Percentiles rank a stretch among this genome's conserved stretches.
Evolutionary conservation across 35 echinoderm and acorn worm species (phyloP).

Genomic region (Amphiura filiformis): DNA sequence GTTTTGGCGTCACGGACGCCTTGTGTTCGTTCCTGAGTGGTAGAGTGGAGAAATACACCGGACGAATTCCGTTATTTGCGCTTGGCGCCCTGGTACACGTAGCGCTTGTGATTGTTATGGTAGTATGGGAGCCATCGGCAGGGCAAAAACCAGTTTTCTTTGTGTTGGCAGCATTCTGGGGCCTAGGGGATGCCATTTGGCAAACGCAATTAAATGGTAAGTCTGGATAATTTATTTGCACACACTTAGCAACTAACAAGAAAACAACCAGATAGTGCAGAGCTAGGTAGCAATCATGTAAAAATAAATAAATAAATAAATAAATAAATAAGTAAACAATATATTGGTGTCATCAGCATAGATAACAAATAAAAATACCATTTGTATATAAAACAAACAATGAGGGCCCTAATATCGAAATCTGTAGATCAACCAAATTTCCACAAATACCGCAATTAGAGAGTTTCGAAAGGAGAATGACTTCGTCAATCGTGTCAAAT

Average conservation of each 20-base stretch:
- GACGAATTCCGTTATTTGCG: slow-evolving; percentile 65
- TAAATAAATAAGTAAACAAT: too few species aligned
- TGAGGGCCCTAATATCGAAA: too few species aligned
- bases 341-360: too few species aligned
- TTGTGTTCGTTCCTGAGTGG: slow-evolving; percentile 72
- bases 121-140: slow-evolving; percentile 58
- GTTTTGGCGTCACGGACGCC: slow-evolving; percentile 84
- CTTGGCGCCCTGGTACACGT: slow-evolving; percentile 57
- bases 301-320: too few species aligned
- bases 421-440: too few species aligned
- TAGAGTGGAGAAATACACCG: slow-evolving; percentile 64
- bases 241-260: neutral
- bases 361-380: too few species aligned
- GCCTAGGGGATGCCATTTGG: slow-evolving; percentile 89
- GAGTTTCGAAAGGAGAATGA: too few species aligned
- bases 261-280: neutral
- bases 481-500: too few species aligned
- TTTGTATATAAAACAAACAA: too few species aligned
- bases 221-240: neutral
- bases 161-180: slow-evolving; percentile 79
- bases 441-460: too few species aligned
- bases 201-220: slow-evolving; percentile 95
- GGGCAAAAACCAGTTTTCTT: slow-evolving; percentile 73
- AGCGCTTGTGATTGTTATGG: slow-evolving; percentile 51
- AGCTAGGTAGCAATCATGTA: neutral